Evolutionary conservation across 2,888 invertebrate genomes (phyloP).

Genomic region (Celastrina argiolus): DNA sequence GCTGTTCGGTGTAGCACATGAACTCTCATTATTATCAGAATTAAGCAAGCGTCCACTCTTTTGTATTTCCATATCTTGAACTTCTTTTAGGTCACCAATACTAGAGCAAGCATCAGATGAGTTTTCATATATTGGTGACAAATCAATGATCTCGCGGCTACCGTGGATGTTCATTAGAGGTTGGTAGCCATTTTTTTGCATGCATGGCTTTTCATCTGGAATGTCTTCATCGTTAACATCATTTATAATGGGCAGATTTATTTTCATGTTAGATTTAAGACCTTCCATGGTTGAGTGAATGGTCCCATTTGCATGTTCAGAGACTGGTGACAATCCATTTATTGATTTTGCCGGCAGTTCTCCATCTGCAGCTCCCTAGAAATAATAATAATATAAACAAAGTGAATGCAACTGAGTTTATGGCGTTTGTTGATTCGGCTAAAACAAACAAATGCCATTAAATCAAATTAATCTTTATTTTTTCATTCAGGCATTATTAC

Average conservation of each 20-base stretch:
- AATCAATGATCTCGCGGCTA: constrained; percentile 67
- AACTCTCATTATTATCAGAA: constrained; percentile 58
- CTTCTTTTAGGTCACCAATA: constrained; percentile 63
- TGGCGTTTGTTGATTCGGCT: background rate
- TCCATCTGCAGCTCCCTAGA: constrained; percentile 62
- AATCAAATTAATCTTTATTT: background rate
- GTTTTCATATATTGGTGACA: constrained; percentile 73
- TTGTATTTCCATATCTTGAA: constrained; percentile 55
- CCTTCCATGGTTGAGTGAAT: constrained; percentile 69
- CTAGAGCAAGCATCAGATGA: constrained; percentile 74
- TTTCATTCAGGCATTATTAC: background rate
- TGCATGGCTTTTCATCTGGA: constrained; percentile 47
- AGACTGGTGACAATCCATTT: constrained; percentile 67
- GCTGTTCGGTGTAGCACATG: constrained; percentile 64
- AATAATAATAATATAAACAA: constrained; percentile 26
- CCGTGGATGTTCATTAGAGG: constrained; percentile 52
- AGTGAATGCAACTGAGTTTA: background rate
- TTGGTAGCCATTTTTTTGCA: constrained; percentile 66
- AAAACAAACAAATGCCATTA: background rate
- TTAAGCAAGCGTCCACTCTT: constrained; percentile 58
- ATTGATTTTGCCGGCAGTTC: constrained; percentile 65
- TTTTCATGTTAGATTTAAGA: constrained; percentile 69
- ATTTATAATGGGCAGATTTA: constrained; percentile 66
- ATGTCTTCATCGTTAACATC: constrained; percentile 73
- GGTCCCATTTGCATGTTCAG: constrained; percentile 65